A percentile compares a stretch with the other conserved stretches of the same genome.
These are phyloP conservation scores for Lepidonotus clava DNA, from an alignment of 2,888 invertebrate genomes.

Conservation along the genomic window DNA sequence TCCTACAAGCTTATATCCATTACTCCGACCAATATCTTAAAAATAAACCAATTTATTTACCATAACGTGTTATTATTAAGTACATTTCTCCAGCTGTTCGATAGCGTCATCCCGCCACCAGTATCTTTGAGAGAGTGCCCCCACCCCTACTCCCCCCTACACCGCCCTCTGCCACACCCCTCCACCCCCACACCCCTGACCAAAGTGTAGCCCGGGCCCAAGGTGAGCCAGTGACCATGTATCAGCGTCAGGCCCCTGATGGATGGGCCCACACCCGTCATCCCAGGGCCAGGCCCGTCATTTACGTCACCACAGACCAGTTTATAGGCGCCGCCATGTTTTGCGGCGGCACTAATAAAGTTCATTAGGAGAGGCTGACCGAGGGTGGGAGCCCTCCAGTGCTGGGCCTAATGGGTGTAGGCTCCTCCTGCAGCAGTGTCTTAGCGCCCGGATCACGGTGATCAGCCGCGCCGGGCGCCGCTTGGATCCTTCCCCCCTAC, in stretches of 20 bases:
- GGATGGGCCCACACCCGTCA: neutral
- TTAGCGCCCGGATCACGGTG: neutral
- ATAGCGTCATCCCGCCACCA: too few relatives aligned
- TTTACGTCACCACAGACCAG: neutral
- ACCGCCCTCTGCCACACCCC: too few relatives aligned
- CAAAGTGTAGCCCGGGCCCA: neutral
- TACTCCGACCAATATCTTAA: too few relatives aligned
- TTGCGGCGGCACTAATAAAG: neutral
- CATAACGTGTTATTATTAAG: too few relatives aligned
- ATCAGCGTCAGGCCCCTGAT: neutral
- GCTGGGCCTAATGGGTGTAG: neutral
- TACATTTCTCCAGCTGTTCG: too few relatives aligned
- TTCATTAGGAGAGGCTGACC: conserved; percentile 3
- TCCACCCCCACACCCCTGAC: too few relatives aligned
- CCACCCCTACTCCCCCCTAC: too few relatives aligned
- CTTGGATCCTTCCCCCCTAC: neutral
- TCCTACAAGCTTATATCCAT: too few relatives aligned
- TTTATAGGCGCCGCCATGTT: neutral
- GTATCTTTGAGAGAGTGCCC: too few relatives aligned
- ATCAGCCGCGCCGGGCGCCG: neutral
- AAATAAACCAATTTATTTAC: too few relatives aligned
- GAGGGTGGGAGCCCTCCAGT: neutral
- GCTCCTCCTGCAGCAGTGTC: neutral
- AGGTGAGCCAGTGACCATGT: neutral
- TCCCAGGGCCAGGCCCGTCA: neutral